Evolutionary conservation across 2,888 invertebrate species (phyloP), one percentile per base, ranked within the genome.

Genomic region (Unio delphinus): DNA sequence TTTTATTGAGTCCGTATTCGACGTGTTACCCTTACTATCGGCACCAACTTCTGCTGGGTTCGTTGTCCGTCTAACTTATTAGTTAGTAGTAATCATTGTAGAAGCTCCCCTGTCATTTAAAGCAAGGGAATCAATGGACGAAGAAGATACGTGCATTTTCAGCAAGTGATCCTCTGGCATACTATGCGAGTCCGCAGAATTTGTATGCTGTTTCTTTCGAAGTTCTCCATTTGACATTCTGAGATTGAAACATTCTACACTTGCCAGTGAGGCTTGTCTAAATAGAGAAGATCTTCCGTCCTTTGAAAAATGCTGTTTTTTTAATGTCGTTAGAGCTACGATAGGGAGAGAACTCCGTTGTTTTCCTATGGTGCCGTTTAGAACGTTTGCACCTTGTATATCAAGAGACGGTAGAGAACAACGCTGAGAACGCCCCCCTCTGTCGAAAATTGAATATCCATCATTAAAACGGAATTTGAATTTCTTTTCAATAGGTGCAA

Each of bases 391-490:
- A 11, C 74, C 74, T 56, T 77, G 77, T n/a, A 77, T 68, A 54
- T 77, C 74, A 30, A 77, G 62, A 26, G 62, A 69, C 17, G 77
- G 77, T 56, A 77, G 59, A 45, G 77, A 77, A 61, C 69, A 73
- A 54, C 77, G 58, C 17, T 71, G 67, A 3, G 67, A 68, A 28
- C 74, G 58, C 23, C 70, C 69, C 30, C 68, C 68, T 55, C 62
- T 64, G 64, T 62, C 56, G 64, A 79, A 74, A 1, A 73, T 56
- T 1, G 81, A 72, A 45, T 45, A 45, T 45, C 45, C 45, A 66
- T 81, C 82, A 65, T 86, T 84, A 61, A 86, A 78, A 64, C 81
- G 81, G 58, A 85, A 79, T 71, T 84, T 84, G 68, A 80, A 80
- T 67, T 86, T 86, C 66, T 81, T 79, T 65, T 85, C 85, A 20